Evolutionary conservation across 2,888 invertebrate genomes (phyloP).

Genomic region (Phragmatobia fuliginosa): DNA sequence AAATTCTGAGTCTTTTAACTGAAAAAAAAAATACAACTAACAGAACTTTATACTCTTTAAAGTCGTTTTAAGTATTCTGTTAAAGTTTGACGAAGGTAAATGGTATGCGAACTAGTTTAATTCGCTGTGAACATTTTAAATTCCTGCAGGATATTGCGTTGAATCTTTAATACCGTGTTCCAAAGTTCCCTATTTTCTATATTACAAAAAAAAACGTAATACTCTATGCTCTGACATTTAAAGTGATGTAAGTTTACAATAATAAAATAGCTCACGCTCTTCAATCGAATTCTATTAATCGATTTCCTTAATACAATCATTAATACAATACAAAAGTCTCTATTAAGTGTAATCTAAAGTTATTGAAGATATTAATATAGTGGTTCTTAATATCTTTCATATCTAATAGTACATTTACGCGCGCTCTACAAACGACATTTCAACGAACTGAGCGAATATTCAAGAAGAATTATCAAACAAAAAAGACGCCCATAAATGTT

Average conservation of each 20-base stretch:
- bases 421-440: slow-evolving; percentile 15
- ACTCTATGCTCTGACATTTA: neutral
- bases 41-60: no score
- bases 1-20: no score
- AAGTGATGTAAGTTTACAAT: no score
- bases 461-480: slow-evolving; percentile 38
- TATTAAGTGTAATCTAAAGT: neutral
- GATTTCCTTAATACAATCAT: neutral
- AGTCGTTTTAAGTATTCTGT: no score
- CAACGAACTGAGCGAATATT: slow-evolving; percentile 33
- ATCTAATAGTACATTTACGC: neutral
- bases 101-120: neutral
- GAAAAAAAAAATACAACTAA: no score
- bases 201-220: no score
- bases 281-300: neutral
- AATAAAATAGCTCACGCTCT: neutral
- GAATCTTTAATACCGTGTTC: neutral
- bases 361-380: neutral
- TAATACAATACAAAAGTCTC: no score
- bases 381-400: neutral
- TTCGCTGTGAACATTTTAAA: neutral
- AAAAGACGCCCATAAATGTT: slow-evolving; percentile 50
- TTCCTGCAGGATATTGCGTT: neutral
- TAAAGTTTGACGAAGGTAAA: no score
- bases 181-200: neutral